Evolutionary conservation across 2,113 vertebrate species (phyloP).

Genomic region (Narcine bancroftii): DNA sequence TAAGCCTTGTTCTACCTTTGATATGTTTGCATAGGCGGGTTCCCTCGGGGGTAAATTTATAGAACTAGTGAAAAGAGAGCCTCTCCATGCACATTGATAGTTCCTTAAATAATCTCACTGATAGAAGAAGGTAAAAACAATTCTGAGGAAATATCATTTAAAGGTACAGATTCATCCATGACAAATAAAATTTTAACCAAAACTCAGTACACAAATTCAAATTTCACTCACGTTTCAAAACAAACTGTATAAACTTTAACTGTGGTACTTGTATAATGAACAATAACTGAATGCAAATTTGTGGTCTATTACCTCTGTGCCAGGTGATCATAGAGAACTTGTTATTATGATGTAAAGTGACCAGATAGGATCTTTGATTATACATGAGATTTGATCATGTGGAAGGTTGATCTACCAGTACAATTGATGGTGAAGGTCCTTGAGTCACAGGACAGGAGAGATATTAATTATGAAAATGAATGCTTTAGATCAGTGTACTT

Average conservation of each 20-base stretch:
- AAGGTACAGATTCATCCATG: background rate
- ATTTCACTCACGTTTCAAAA: too few relatives aligned
- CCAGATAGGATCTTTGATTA: too few relatives aligned
- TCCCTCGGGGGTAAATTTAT: too few relatives aligned
- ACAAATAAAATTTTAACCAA: too few relatives aligned
- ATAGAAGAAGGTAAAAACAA: background rate
- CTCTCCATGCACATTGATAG: background rate
- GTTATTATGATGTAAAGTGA: background rate
- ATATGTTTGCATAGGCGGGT: too few relatives aligned
- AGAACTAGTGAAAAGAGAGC: too few relatives aligned
- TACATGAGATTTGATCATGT: background rate
- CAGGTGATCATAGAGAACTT: background rate
- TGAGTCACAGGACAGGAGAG: background rate
- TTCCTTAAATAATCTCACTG: background rate
- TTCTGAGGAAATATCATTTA: background rate
- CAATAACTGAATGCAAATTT: background rate
- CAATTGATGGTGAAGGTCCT: background rate
- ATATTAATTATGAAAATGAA: background rate
- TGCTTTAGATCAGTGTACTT: too few relatives aligned
- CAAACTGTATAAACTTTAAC: background rate
- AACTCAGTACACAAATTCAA: too few relatives aligned
- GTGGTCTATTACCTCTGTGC: background rate
- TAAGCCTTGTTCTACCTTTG: too few relatives aligned
- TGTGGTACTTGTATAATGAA: background rate
- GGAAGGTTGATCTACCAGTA: background rate